phyloP scores from a whole-genome alignment of 2,113 vertebrate species.

The Chloroceryle aenea region DNA sequence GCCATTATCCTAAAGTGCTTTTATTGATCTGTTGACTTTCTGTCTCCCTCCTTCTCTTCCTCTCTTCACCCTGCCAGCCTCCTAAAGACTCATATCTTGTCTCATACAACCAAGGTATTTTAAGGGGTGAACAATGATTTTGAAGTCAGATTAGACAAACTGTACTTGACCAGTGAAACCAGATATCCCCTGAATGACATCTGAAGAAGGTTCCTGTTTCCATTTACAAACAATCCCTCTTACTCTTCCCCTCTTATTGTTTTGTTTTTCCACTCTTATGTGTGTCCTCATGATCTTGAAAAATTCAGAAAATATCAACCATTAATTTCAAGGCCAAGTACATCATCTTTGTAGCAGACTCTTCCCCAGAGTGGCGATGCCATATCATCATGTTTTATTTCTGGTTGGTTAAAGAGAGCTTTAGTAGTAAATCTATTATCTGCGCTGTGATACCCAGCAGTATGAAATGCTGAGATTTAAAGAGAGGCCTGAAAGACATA shows the following conservation, averaged over 20 bases:
- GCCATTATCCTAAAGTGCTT: constrained; percentile 85
- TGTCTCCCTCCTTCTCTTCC: constrained; percentile 69
- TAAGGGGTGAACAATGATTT: constrained; percentile 44
- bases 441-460: background rate
- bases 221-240: background rate
- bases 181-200: background rate
- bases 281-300: background rate
- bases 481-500: background rate
- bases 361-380: background rate
- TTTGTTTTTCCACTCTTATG: background rate
- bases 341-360: background rate
- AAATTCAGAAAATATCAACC: background rate
- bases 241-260: background rate
- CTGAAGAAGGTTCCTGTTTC: background rate
- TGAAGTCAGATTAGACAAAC: constrained; percentile 53
- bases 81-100: constrained; percentile 44
- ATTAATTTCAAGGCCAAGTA: background rate
- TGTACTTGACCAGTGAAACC: constrained; percentile 40
- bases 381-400: background rate
- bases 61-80: constrained; percentile 18
- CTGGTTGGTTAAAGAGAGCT: background rate
- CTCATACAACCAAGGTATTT: constrained; percentile 30
- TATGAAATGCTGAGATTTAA: constrained; percentile 41
- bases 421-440: background rate
- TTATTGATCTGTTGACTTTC: constrained; percentile 83